Evolutionary conservation across 2,797 vertebrate genomes (phyloP), one percentile per base, ranked within the genome.

Genomic region (Anableps anableps): DNA sequence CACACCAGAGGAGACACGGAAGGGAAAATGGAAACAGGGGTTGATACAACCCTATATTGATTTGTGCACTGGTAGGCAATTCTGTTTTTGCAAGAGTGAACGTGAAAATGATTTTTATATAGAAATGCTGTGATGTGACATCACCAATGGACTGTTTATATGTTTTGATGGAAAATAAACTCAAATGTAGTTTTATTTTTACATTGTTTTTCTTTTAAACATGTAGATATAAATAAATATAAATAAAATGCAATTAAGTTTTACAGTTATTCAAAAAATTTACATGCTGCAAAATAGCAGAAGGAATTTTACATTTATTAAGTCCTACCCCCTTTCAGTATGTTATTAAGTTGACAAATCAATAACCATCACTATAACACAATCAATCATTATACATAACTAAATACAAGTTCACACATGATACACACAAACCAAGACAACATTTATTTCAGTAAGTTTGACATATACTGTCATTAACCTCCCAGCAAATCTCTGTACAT

Each of bases 51-150:
- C 41, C 68, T 45, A 7, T 71, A 71, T 47, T 47, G 68, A 71
- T 71, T 29, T 71, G 41, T 71, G 26, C 68, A 47, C 26, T 45
- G 26, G 41, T n/a, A 13, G 23, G 23, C 47, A 29, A 71, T 71
- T 47, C 26, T 47, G 41, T 47, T 71, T 70, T 71, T 71, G 68
- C 41, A 71, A 71, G 68, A 71, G 41, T 29, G 26, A 41, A 71
- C 6, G 14, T 71, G 41, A 71, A 45, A 71, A 71, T 71, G 41
- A 70, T 70, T 43, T 70, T 41, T 70, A 14, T n/a, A 47, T 19
- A 45, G 68, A 71, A 71, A 71, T 71, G 23, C 11, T 71, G 13
- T 29, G 17, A n/a, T 70, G 26, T 70, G 66, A 10, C 14, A n/a
- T 41, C 11, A 70, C 21, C 2, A 43, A 11, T 26, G 41, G 38